Conservation (phyloP, 64 coral and sea anemone species). For the Exaiptasia diaphana region DNA sequence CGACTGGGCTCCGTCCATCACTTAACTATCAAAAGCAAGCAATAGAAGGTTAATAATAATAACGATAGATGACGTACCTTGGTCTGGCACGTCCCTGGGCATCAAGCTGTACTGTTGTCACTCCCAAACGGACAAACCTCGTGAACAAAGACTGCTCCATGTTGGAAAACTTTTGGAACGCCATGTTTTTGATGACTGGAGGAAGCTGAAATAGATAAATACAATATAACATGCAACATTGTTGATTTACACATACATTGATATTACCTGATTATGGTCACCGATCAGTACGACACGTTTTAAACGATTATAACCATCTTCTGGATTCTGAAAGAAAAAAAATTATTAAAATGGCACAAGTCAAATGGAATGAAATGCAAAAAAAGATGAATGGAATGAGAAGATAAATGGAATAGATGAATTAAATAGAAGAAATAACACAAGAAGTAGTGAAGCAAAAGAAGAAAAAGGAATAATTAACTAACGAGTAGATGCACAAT, state of each 20-base stretch:
- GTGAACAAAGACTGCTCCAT: conserved; percentile 99
- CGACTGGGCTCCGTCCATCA: no score
- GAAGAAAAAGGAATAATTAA: no score
- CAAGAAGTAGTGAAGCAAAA: no score
- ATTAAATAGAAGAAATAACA: background rate
- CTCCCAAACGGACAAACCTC: conserved; percentile 87
- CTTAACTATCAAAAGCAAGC: background rate
- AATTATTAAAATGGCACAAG: no score
- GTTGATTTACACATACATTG: no score
- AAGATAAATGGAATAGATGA: background rate
- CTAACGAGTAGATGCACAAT: no score
- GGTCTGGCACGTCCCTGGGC: conserved; percentile 91
- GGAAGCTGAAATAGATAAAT: conserved; percentile 54
- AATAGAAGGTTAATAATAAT: no score
- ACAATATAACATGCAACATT: background rate
- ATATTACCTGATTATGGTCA: conserved; percentile 87
- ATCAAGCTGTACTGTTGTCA: conserved; percentile 91
- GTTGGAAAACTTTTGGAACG: conserved; percentile 99
- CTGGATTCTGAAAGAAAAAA: conserved; percentile 58
- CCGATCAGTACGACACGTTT: conserved; percentile 92
- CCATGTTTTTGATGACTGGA: conserved; percentile 99
- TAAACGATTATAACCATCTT: conserved; percentile 94
- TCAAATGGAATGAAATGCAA: no score
- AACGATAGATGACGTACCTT: no score
- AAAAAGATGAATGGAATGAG: no score